Base-by-base conservation (phyloP, 2,113 vertebrate genomes). In the Vimba vimba region DNA sequence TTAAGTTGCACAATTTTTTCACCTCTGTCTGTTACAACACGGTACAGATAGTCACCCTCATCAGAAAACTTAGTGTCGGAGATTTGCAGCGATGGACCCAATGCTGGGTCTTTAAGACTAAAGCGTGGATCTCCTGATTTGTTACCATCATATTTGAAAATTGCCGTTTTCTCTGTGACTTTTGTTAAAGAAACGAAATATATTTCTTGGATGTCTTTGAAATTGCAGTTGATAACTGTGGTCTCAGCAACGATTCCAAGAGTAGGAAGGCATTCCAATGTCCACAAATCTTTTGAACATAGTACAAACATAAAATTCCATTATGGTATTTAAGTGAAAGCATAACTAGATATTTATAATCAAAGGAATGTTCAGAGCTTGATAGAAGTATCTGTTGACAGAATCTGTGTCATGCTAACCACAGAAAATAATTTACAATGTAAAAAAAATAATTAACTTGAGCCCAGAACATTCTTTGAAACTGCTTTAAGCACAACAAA, bases 1-100 rank as follows among this genome's bases (percentile, higher is more conserved):
- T 0, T 30, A 30, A 50, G 36, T 0, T 0, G 0, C 0, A 0
- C 0, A 0, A 0, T 0, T 0, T 0, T 0, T 0, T 0, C 0
- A 0, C 93, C 93, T 0, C 12, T 19, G 59, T 85, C 57, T n/a
- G 92, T 92, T 0, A 12, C 0, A 74, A 95, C 90, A 0, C 0
- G 0, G 55, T 91, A 93, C 0, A 0, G 0, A 33, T 94, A 94
- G 0, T 0, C 0, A 11, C 91, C 93, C 0, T 66, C 1, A 2
- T 94, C 15, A 2, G 45, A 3, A 60, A 92, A 0, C 9, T 1
- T 0, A 0, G 92, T 94, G 73, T 91, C 33, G 4, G 0, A 5
- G 6, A 95, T 90, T 66, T 90, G 83, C 81, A 95, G 77, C 3
- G 94, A 95, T 2, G 93, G 82, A 3, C 87, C 89, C 3, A 0